Conservation (phyloP, 2,888 invertebrate genomes). For the Norana najaformis region DNA sequence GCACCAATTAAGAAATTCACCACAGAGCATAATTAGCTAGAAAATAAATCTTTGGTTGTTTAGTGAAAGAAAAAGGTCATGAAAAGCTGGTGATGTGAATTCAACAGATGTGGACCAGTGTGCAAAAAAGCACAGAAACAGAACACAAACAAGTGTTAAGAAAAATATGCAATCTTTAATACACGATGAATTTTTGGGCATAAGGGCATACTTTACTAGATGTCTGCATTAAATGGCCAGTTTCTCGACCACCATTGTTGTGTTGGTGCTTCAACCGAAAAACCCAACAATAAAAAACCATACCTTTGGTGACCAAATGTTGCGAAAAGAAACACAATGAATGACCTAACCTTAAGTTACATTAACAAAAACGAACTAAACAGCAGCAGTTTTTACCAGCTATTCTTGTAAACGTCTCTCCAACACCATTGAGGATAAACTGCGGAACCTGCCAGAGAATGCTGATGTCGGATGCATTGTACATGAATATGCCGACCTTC, state of each 20-base stretch:
- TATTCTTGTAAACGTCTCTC: slow-evolving; percentile 55
- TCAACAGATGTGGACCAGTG: too few species aligned
- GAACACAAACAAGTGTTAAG: too few species aligned
- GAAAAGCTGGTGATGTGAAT: too few species aligned
- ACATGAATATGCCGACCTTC: slow-evolving; percentile 47
- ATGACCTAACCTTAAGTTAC: background rate
- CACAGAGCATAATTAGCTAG: background rate
- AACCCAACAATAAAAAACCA: too few species aligned
- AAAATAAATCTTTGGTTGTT: too few species aligned
- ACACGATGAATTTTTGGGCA: too few species aligned
- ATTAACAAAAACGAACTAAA: background rate
- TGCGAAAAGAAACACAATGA: background rate
- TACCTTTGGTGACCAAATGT: background rate
- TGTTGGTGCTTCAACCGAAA: too few species aligned
- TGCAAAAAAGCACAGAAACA: too few species aligned
- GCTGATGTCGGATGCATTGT: slow-evolving; percentile 51
- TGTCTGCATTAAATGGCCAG: background rate
- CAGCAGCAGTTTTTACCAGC: slow-evolving; percentile 48
- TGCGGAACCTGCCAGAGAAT: slow-evolving; percentile 54
- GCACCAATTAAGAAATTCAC: background rate
- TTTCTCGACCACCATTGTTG: background rate
- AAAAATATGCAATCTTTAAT: too few species aligned
- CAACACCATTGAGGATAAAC: slow-evolving; percentile 54
- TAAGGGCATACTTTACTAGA: too few species aligned
- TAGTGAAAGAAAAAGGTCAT: background rate